These are phyloP conservation scores for Ophion ellenae DNA, from an alignment of 2,888 invertebrate genomes.

Conservation along the genomic window DNA sequence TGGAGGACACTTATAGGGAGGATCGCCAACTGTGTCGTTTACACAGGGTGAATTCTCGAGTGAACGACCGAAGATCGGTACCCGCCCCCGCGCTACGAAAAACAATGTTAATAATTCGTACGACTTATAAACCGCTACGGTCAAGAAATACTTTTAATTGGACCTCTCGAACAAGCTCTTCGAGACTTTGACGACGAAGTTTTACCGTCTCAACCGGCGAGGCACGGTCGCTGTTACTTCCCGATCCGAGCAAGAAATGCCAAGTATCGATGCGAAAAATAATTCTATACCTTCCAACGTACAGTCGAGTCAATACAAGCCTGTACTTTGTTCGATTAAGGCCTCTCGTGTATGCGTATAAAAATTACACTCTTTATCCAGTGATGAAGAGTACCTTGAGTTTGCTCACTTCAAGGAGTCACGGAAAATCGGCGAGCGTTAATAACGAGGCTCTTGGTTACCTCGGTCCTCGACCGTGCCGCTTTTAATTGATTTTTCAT, in stretches of 20 bases:
- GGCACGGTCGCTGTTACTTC: not conserved
- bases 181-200: not conserved
- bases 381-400: too few relatives aligned
- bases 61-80: conserved; percentile 6
- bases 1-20: conserved; percentile 5
- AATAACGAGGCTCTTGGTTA: too few relatives aligned
- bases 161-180: not conserved
- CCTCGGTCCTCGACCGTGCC: too few relatives aligned
- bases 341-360: too few relatives aligned
- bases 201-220: not conserved
- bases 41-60: not conserved
- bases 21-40: conserved; percentile 1
- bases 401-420: too few relatives aligned
- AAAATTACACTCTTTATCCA: too few relatives aligned
- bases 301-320: too few relatives aligned
- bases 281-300: too few relatives aligned
- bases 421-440: too few relatives aligned
- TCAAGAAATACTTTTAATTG: conserved; percentile 1
- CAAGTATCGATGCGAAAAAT: too few relatives aligned
- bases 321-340: too few relatives aligned
- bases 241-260: too few relatives aligned
- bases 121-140: not conserved
- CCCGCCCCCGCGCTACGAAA: not conserved
- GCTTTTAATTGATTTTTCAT: not conserved
- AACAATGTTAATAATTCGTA: not conserved